Evolutionary conservation across 2,888 invertebrate genomes (phyloP).

Genomic region (Atethmia centrago): DNA sequence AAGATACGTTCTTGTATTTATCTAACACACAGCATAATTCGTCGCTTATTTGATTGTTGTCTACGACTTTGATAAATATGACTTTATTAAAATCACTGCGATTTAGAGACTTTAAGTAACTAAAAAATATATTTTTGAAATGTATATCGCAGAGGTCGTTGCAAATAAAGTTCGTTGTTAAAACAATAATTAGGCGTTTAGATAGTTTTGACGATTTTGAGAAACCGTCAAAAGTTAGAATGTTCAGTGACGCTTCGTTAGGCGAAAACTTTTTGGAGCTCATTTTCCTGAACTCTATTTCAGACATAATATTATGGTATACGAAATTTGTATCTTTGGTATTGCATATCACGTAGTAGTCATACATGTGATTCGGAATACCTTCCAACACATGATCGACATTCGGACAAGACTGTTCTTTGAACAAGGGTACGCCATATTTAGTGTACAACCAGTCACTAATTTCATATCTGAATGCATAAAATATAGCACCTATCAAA

Average conservation of each 20-base stretch:
- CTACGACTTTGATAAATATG: slow-evolving; percentile 86
- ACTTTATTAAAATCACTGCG: slow-evolving; percentile 87
- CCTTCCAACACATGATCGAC: slow-evolving; percentile 92
- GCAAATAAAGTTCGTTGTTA: slow-evolving; percentile 90
- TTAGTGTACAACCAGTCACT: slow-evolving; percentile 95
- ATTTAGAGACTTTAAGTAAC: slow-evolving; percentile 87
- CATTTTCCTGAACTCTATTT: slow-evolving; percentile 93
- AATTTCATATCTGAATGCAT: slow-evolving; percentile 94
- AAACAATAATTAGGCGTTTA: slow-evolving; percentile 90
- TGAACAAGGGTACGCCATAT: slow-evolving; percentile 94
- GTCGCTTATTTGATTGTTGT: slow-evolving; percentile 87
- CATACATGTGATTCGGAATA: slow-evolving; percentile 94
- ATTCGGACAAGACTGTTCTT: slow-evolving; percentile 92
- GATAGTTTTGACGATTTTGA: slow-evolving; percentile 87
- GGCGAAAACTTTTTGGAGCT: slow-evolving; percentile 93
- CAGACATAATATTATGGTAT: slow-evolving; percentile 92
- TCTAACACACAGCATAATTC: slow-evolving; percentile 86
- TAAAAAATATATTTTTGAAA: slow-evolving; percentile 88
- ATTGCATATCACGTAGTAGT: slow-evolving; percentile 97
- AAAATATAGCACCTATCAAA: slow-evolving; percentile 93
- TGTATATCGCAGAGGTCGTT: slow-evolving; percentile 87
- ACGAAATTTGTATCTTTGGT: slow-evolving; percentile 94
- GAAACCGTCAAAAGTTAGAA: slow-evolving; percentile 88
- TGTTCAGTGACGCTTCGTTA: slow-evolving; percentile 92
- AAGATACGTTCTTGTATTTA: slow-evolving; percentile 92